Conservation (phyloP, 2,888 invertebrate genomes). For the Apodemia duryi region DNA sequence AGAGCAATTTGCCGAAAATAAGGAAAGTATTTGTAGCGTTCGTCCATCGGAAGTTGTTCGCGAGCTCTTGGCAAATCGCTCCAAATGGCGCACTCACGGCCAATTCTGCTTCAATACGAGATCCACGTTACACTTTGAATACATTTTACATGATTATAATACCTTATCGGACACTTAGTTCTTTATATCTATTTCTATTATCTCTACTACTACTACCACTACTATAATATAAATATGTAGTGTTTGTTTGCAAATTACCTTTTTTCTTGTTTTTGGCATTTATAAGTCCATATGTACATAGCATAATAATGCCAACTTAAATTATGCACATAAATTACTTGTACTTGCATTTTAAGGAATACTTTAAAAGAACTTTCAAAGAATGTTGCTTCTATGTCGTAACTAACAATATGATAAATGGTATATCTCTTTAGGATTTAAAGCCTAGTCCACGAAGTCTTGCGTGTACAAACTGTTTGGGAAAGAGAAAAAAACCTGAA, state of each 20-base stretch:
- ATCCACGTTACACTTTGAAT: slow-evolving; percentile 12
- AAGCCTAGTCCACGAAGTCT: slow-evolving; percentile 54
- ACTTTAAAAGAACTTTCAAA: slow-evolving; percentile 22
- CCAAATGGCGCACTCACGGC: slow-evolving; percentile 47
- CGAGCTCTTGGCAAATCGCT: slow-evolving; percentile 52
- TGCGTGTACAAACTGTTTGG: slow-evolving; percentile 67
- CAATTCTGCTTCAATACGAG: slow-evolving; percentile 41
- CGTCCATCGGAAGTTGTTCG: slow-evolving; percentile 56
- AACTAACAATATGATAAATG: slow-evolving; percentile 56
- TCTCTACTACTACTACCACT: no score
- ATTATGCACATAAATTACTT: slow-evolving; percentile 1
- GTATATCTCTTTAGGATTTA: slow-evolving; percentile 50
- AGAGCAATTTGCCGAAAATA: slow-evolving; percentile 50
- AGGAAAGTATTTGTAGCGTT: slow-evolving; percentile 51
- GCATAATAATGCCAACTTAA: no score
- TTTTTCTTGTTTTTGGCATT: no score
- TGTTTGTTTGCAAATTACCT: no score
- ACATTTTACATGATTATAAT: slow-evolving; percentile 10
- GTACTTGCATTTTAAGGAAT: slow-evolving; percentile 16
- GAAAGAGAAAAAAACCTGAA: slow-evolving; percentile 60
- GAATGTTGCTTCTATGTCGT: slow-evolving; percentile 36
- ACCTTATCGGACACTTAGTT: no score
- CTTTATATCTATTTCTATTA: no score
- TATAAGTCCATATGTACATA: no score
- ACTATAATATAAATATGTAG: no score